A percentile compares a stretch with the other conserved stretches of the same genome.
These are phyloP conservation scores for Megaceryle maxima DNA, from an alignment of 2,113 vertebrate species.

Conservation along the genomic window DNA sequence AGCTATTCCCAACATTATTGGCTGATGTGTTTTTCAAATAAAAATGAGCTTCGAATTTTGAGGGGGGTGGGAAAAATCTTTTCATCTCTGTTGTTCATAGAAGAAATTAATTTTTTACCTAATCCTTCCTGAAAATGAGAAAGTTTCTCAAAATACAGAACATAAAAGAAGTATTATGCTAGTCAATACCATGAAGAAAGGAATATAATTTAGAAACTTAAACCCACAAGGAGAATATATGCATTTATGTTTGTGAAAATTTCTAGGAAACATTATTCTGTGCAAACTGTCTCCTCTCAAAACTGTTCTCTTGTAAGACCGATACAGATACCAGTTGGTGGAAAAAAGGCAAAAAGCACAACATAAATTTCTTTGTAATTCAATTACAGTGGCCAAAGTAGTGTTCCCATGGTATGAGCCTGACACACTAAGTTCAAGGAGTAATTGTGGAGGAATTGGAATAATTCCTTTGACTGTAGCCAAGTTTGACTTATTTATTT, in stretches of 20 bases:
- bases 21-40: constrained; percentile 2
- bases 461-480: background rate
- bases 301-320: background rate
- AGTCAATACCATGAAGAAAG: background rate
- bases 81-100: background rate
- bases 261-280: background rate
- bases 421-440: background rate
- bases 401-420: background rate
- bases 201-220: background rate
- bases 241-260: constrained; percentile 11
- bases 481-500: background rate
- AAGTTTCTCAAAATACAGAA: constrained; percentile 7
- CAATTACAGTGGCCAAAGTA: background rate
- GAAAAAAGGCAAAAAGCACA: background rate
- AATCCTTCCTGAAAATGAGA: background rate
- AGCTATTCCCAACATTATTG: background rate
- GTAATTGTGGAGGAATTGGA: background rate
- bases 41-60: background rate
- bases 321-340: background rate
- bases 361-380: background rate
- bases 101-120: background rate
- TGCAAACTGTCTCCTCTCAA: background rate
- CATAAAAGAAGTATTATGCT: background rate
- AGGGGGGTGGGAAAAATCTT: background rate
- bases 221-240: background rate